Percentiles rank a stretch among this genome's conserved stretches.
Conservation (phyloP, 2,113 vertebrate species). For the Proteles cristata region DNA sequence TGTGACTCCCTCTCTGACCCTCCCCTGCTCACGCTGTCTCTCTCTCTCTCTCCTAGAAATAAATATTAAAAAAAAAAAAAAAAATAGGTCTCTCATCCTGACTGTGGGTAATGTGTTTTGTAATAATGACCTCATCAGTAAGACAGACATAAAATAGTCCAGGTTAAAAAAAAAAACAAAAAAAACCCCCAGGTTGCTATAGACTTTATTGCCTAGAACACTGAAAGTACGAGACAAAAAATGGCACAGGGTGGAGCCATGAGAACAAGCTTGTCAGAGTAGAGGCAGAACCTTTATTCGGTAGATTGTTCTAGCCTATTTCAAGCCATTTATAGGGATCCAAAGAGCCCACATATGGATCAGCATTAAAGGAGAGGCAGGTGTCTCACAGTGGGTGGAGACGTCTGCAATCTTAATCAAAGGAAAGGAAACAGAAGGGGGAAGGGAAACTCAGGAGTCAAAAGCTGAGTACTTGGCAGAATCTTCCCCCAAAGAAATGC, state of each 20-base stretch:
- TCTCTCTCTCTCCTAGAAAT: too few relatives aligned
- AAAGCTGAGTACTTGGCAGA: background rate
- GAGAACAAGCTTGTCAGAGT: background rate
- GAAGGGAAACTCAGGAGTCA: background rate
- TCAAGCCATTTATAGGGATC: constrained; percentile 10
- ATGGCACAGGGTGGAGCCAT: background rate
- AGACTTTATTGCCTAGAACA: background rate
- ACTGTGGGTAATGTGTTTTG: background rate
- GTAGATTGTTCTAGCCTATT: background rate
- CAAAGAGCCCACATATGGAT: background rate
- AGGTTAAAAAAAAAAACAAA: background rate
- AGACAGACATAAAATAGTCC: background rate
- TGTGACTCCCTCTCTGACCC: too few relatives aligned
- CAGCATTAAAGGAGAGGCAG: background rate
- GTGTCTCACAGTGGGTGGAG: background rate
- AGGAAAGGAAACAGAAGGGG: background rate
- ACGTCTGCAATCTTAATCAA: background rate
- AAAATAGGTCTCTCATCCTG: background rate
- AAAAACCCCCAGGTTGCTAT: background rate
- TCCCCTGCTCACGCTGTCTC: too few relatives aligned
- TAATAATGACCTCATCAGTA: background rate
- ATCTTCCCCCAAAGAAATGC: background rate
- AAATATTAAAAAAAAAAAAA: background rate
- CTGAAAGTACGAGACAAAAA: background rate
- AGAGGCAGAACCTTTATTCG: background rate